Evolutionary conservation across 2,113 vertebrate species (phyloP), one percentile per base, ranked within the genome.

Genomic region (Stercorarius parasiticus): DNA sequence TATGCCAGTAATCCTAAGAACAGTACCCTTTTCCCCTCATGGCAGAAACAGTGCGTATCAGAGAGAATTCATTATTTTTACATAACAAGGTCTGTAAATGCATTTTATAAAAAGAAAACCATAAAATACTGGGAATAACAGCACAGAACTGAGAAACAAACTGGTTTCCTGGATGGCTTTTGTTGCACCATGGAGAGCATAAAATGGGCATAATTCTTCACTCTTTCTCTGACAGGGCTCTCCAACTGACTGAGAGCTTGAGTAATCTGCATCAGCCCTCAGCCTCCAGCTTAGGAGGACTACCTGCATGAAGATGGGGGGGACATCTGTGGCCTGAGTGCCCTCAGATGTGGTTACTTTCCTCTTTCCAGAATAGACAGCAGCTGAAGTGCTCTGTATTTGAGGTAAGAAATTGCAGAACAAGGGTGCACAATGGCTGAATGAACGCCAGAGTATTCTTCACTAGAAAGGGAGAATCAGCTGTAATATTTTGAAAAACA

Each of bases 31-130:
- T 91, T 93, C 22, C 34, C 25, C 14, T 89, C 29, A 36, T 74
- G 36, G 42, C 20, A 42, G 55, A 81, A 84, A 88, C 10, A 59
- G 20, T 55, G 34, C 27, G 19, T 91, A 88, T 61, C 50, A 50
- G 32, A 42, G 29, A 42, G 38, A 42, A 82, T 88, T 95, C 47
- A 49, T 91, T 84, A 79, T 78, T 84, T 94, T 78, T 76, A 52
- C 30, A 32, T 53, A 76, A 74, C 30, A 67, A 77, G 70, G 29
- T 84, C 88, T 85, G 17, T 61, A 86, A 72, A 49, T 15, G 32
- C 3, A 4, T 66, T 81, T 87, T 71, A 52, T 34, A 45, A 92
- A 67, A 78, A 50, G 11, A 30, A 62, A 74, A 43, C 7, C 21
- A 67, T 77, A 86, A 95, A 89, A 74, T 71, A 78, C 16, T 27